Evolutionary conservation across 1,140 invertebrate genomes (phyloP).

Genomic region (Musca vetustissima): DNA sequence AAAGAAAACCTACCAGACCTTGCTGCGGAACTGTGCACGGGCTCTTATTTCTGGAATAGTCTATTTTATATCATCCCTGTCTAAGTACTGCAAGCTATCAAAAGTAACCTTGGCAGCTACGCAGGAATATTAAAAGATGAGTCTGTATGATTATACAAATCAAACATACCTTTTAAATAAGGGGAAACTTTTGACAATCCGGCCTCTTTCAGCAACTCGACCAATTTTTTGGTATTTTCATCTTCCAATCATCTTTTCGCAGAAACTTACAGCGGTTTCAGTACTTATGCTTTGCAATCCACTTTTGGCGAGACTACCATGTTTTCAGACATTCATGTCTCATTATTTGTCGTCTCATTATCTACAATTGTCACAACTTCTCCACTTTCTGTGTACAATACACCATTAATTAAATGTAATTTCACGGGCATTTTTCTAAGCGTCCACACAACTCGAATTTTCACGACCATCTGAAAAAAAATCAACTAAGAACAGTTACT

Average conservation of each 20-base stretch:
- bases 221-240: slow-evolving; percentile 51
- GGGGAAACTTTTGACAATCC: neutral
- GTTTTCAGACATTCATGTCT: no score
- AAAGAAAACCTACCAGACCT: slow-evolving; percentile 2
- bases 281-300: no score
- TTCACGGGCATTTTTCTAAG: no score
- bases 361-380: no score
- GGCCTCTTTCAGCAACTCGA: slow-evolving; percentile 28
- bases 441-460: no score
- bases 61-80: slow-evolving; percentile 14
- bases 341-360: no score
- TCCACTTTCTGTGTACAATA: no score
- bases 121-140: neutral
- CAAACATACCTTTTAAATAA: neutral
- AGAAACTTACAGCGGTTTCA: no score
- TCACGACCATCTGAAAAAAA: no score
- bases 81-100: slow-evolving; percentile 11
- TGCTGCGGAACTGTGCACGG: slow-evolving; percentile 5
- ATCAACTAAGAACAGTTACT: no score
- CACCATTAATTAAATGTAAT: no score
- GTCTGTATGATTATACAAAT: neutral
- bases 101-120: slow-evolving; percentile 8
- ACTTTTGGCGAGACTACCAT: no score
- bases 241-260: neutral
- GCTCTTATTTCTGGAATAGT: neutral